phyloP scores from a whole-genome alignment of 2,113 vertebrate species.

The Atractosteus spatula region DNA sequence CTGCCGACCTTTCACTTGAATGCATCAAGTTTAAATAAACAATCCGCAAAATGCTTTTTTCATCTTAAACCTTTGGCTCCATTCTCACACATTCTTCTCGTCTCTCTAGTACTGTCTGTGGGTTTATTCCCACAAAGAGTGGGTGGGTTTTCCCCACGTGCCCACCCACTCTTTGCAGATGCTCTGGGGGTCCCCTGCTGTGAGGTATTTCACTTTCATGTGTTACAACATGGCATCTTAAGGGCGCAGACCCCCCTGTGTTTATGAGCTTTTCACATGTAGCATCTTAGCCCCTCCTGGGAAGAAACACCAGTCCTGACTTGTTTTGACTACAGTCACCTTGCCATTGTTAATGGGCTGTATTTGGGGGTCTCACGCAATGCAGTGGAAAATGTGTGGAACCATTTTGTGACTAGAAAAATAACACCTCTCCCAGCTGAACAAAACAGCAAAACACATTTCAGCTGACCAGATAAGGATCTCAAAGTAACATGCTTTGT shows the following conservation, averaged over 20 bases:
- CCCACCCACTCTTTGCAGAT: not conserved
- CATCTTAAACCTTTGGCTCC: conserved; percentile 35
- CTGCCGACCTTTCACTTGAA: conserved; percentile 48
- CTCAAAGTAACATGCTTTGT: not conserved
- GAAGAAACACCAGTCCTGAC: not conserved
- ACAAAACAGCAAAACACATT: too few relatives aligned
- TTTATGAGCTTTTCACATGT: not conserved
- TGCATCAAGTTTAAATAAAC: conserved; percentile 61
- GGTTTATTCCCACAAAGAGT: too few relatives aligned
- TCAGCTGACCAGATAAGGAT: too few relatives aligned
- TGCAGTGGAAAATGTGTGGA: too few relatives aligned
- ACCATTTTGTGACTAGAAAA: too few relatives aligned
- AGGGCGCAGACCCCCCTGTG: not conserved
- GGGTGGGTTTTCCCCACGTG: too few relatives aligned
- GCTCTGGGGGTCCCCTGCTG: not conserved
- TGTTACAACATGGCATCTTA: not conserved
- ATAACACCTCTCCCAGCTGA: too few relatives aligned
- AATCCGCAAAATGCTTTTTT: conserved; percentile 51
- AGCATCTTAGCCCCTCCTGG: not conserved
- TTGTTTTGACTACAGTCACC: not conserved
- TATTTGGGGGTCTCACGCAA: not conserved
- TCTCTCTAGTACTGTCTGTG: conserved; percentile 6
- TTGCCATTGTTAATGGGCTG: not conserved
- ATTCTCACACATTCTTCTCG: conserved; percentile 53
- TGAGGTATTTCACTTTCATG: not conserved